Evolutionary conservation across 2,113 vertebrate species (phyloP).

Genomic region (Microcebus lehilahytsara): DNA sequence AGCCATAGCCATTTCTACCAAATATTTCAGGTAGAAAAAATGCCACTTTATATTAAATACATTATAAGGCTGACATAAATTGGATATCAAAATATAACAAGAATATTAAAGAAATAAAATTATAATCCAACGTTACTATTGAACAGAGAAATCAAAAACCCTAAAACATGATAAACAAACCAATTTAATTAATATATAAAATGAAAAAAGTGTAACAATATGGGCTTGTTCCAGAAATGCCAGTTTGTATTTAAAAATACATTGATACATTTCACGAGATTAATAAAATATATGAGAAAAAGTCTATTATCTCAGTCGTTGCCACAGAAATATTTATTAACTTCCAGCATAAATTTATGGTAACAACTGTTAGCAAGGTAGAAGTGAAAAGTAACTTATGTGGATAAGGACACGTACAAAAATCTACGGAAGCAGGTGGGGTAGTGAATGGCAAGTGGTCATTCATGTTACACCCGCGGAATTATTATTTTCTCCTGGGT

Average conservation of each 20-base stretch:
- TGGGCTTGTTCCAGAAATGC: neutral
- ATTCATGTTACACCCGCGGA: neutral
- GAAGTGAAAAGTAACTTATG: neutral
- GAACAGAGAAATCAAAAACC: neutral
- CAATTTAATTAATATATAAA: neutral
- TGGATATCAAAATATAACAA: neutral
- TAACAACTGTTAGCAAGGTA: neutral
- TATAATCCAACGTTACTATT: neutral
- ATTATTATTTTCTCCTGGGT: neutral
- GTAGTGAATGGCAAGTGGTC: neutral
- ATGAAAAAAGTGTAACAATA: neutral
- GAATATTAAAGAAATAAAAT: neutral
- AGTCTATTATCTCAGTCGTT: neutral
- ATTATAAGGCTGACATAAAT: neutral
- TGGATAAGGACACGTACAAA: neutral
- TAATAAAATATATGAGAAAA: neutral
- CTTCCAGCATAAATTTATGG: neutral
- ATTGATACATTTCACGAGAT: neutral
- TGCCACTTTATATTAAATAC: neutral
- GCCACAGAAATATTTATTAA: neutral
- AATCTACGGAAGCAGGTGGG: no score
- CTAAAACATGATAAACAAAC: neutral
- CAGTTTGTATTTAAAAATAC: neutral
- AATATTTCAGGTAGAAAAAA: neutral
- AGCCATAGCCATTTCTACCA: neutral